These are phyloP conservation scores for Prinia subflava DNA, from an alignment of 2,113 vertebrate species.

Conservation along the genomic window DNA sequence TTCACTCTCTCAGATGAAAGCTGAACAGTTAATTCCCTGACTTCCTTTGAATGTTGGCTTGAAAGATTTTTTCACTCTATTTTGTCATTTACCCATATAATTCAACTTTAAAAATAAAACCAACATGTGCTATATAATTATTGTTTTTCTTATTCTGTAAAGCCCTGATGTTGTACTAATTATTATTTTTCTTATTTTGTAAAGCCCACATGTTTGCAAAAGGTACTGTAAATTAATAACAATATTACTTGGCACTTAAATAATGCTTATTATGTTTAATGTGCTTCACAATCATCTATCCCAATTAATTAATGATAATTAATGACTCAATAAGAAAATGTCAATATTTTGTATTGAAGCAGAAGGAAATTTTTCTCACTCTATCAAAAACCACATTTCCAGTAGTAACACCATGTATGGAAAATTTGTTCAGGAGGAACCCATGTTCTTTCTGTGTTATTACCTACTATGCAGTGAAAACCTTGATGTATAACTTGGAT, in stretches of 20 bases:
- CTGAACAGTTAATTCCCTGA: neutral
- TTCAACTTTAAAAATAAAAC: neutral
- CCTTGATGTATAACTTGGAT: neutral
- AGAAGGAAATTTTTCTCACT: neutral
- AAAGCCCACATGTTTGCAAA: neutral
- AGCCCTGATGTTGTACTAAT: neutral
- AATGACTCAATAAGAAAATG: neutral
- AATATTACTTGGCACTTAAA: neutral
- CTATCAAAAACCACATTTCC: neutral
- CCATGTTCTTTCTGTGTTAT: neutral
- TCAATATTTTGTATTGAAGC: neutral
- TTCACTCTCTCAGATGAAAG: neutral
- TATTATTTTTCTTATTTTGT: neutral
- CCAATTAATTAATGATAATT: slow-evolving; percentile 6
- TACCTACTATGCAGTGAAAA: neutral
- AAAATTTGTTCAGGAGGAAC: neutral
- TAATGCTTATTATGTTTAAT: neutral
- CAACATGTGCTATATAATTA: neutral
- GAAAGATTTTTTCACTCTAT: neutral
- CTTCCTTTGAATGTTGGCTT: neutral
- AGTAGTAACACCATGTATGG: neutral
- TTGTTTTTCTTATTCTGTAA: neutral
- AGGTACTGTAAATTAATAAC: neutral
- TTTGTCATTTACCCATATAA: neutral
- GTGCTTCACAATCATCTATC: neutral